These are phyloP conservation scores for Prosopocoilus inquinatus DNA, from an alignment of 2,888 invertebrate species.

Conservation along the genomic window DNA sequence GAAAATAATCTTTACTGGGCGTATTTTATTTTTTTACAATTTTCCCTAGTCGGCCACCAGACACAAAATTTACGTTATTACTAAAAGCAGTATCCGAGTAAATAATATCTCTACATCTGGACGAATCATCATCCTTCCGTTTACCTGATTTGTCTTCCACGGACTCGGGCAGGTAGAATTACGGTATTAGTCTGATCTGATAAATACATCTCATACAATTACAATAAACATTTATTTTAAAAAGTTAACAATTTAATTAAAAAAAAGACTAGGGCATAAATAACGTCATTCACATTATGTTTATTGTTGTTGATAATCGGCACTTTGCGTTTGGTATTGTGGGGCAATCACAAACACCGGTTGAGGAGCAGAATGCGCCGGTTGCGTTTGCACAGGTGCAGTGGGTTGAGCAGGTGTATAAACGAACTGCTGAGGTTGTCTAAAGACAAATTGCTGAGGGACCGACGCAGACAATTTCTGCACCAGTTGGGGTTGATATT, in stretches of 20 bases:
- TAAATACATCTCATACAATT: background rate
- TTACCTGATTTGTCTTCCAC: no score
- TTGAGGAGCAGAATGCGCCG: constrained; percentile 26
- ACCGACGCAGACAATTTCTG: constrained; percentile 14
- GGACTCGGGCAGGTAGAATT: no score
- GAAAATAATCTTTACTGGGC: no score
- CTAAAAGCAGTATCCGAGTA: no score
- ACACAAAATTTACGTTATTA: no score
- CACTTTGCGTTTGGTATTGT: constrained; percentile 29
- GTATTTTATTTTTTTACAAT: no score
- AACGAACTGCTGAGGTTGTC: constrained; percentile 14
- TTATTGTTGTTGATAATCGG: constrained; percentile 13
- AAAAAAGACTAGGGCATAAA: constrained; percentile 18
- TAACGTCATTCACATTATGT: constrained; percentile 11
- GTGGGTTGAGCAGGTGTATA: constrained; percentile 17
- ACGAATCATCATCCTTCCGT: no score
- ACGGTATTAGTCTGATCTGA: no score
- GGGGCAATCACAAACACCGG: constrained; percentile 26
- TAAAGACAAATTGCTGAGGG: constrained; percentile 19
- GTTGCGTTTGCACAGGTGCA: constrained; percentile 18
- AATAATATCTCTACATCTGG: no score
- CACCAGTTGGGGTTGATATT: background rate
- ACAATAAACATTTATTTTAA: constrained; percentile 15
- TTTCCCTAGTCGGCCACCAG: no score
- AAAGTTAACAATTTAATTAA: constrained; percentile 13